These are phyloP conservation scores for Trichechus manatus DNA, from an alignment of 2,113 vertebrate genomes.

Conservation along the genomic window DNA sequence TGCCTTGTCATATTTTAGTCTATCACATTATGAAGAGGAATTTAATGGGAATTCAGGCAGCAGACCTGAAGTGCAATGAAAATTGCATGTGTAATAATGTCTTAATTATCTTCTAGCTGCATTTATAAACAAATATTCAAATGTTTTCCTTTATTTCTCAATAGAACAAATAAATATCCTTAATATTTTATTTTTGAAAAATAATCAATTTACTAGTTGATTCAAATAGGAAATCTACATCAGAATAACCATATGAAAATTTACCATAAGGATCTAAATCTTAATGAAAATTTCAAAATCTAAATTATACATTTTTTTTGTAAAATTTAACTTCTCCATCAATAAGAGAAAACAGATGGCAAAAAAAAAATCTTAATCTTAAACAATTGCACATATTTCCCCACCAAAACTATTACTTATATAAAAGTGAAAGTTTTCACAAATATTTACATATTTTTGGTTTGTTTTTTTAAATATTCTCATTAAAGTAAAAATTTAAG, in stretches of 20 bases:
- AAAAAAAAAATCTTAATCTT: constrained; percentile 1
- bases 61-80: not conserved
- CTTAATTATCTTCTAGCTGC: not conserved
- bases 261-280: not conserved
- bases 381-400: not conserved
- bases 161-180: not conserved
- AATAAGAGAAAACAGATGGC: constrained; percentile 6
- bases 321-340: constrained; percentile 38
- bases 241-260: not conserved
- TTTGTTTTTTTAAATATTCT: constrained; percentile 2
- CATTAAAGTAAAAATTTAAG: constrained; percentile 13
- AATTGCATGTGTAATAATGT: not conserved
- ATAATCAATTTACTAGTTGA: not conserved
- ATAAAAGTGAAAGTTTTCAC: not conserved
- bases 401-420: not conserved
- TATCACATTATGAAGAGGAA: not conserved
- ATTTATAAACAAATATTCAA: constrained; percentile 13
- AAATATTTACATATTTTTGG: not conserved
- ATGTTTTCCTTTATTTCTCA: not conserved
- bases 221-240: not conserved
- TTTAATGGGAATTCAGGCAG: not conserved
- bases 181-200: not conserved
- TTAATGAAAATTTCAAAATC: constrained; percentile 5
- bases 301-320: not conserved
- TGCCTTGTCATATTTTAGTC: not conserved